A percentile compares a stretch with the other conserved stretches of the same genome.
Evolutionary conservation across 2,888 invertebrate genomes (phyloP).

Genomic region (Saturnia japonica): DNA sequence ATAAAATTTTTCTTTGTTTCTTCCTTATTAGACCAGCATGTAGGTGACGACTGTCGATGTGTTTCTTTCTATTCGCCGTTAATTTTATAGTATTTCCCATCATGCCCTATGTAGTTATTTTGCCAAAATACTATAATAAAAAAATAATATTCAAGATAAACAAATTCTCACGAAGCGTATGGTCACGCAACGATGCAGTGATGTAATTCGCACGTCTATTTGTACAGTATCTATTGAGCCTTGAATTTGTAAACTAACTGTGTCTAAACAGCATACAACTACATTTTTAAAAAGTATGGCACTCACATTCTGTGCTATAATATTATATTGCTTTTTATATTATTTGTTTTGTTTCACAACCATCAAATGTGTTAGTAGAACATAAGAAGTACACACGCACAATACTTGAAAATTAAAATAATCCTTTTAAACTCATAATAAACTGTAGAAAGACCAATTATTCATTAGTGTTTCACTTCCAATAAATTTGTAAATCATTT

Average conservation of each 20-base stretch:
- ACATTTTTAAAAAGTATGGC: conserved; percentile 35
- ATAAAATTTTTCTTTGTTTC: too few species aligned
- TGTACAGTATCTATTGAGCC: conserved; percentile 32
- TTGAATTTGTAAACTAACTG: conserved; percentile 44
- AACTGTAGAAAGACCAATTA: not conserved
- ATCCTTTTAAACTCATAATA: too few species aligned
- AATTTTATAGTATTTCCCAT: not conserved
- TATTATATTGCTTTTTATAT: not conserved
- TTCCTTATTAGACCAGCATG: not conserved
- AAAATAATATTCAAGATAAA: conserved; percentile 2
- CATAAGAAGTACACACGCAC: too few species aligned
- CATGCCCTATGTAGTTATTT: not conserved
- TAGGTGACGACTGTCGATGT: not conserved
- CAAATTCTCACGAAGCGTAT: conserved; percentile 21
- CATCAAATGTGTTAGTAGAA: too few species aligned
- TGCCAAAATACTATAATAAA: not conserved
- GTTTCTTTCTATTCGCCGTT: not conserved
- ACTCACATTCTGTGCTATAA: conserved; percentile 16
- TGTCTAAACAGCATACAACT: conserved; percentile 47
- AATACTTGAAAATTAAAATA: not conserved
- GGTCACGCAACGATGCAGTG: conserved; percentile 29
- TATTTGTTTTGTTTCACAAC: not conserved
- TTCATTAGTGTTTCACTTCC: not conserved
- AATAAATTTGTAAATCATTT: not conserved
- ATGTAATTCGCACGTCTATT: conserved; percentile 29